phyloP scores from a whole-genome alignment of 2,797 vertebrate genomes.

The Crossoptilon crossoptilon region DNA sequence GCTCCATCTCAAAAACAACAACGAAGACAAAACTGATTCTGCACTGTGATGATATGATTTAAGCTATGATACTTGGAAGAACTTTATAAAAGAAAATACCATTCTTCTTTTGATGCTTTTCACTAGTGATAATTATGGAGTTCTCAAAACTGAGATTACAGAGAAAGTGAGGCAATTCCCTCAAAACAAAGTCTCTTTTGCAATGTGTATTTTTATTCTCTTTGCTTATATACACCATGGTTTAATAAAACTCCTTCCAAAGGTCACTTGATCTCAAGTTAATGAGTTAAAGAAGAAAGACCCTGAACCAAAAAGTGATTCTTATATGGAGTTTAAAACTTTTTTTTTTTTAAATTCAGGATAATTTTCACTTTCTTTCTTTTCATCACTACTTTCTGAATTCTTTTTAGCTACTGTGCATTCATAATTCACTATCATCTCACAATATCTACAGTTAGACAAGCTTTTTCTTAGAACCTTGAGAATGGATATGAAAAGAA shows the following conservation, averaged over 20 bases:
- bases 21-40: not conserved
- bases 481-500: not conserved
- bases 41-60: not conserved
- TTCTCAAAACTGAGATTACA: not conserved
- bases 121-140: not conserved
- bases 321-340: not conserved
- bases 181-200: not conserved
- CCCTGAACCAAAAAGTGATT: not conserved
- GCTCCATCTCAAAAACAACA: not conserved
- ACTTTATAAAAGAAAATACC: not conserved
- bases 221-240: not conserved
- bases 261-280: not conserved
- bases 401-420: not conserved
- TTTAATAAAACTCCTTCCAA: not conserved
- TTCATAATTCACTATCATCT: not conserved
- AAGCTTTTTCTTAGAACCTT: not conserved
- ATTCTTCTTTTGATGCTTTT: not conserved
- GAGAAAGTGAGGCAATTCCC: not conserved
- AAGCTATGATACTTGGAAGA: not conserved
- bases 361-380: not conserved
- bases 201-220: fast-evolving
- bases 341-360: not conserved
- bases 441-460: not conserved
- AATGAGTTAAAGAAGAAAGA: not conserved
- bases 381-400: not conserved